These are phyloP conservation scores for Eonycteris spelaea DNA, from an alignment of 2,113 vertebrate species.

Conservation along the genomic window DNA sequence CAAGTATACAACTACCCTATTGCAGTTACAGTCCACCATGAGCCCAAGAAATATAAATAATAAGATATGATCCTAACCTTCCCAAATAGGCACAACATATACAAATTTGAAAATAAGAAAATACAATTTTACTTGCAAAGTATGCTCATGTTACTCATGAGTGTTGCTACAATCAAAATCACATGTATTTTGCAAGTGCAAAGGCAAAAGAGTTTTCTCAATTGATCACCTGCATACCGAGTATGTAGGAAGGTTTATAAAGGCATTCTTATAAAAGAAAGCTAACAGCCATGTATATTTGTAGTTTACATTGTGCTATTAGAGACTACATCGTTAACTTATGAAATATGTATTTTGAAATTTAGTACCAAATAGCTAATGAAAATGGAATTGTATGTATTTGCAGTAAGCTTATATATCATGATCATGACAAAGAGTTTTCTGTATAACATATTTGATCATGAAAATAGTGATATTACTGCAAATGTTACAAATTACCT, in stretches of 20 bases:
- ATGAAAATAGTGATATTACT: conserved; percentile 51
- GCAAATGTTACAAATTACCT: conserved; percentile 69
- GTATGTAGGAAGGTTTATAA: background rate
- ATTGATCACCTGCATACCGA: background rate
- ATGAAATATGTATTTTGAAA: background rate
- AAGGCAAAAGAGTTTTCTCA: background rate
- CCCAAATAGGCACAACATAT: background rate
- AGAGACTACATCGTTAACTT: background rate
- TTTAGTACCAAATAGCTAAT: conserved; percentile 30
- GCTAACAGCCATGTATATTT: background rate
- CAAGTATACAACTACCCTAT: background rate
- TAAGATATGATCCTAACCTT: background rate
- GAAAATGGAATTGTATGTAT: background rate
- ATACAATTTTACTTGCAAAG: background rate
- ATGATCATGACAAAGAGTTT: conserved; percentile 44
- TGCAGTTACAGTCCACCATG: accelerated
- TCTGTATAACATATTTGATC: background rate
- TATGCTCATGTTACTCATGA: background rate
- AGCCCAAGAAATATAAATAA: background rate
- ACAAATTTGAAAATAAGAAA: background rate
- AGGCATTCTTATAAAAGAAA: background rate
- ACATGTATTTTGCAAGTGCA: background rate
- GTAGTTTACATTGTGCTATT: background rate
- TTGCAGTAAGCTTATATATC: background rate
- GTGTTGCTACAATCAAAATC: background rate